Base-by-base conservation (phyloP, 2,888 invertebrate genomes). In the Ditylenchus weischeri region DNA sequence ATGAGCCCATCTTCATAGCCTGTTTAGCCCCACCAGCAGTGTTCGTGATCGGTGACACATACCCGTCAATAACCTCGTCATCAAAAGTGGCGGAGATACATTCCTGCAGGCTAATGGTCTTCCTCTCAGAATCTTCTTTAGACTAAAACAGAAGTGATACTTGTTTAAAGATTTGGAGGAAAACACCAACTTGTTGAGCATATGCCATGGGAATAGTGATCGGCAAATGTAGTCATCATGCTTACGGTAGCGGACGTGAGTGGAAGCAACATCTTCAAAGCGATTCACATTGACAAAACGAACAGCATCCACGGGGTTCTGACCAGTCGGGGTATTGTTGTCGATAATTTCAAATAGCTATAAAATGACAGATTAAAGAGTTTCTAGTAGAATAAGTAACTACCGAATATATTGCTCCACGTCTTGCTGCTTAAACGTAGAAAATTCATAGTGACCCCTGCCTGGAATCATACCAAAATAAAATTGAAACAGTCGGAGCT, bases 401-500 rank as follows among this genome's bases (percentile, higher is more conserved):
- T 94, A 92, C 72, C 94, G 87, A 75, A 93, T 90, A 85, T 91
- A 99, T 86, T 99, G 96, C 83, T 93, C 93, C 38, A 93, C 95
- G 85, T 99, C 98, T 86, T 99, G 98, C 83, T 99, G 98, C 70
- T 90, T 87, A 83, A 91, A 92, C 0, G 92, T 90, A 51, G 90
- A 89, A 85, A 99, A 99, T 84, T 93, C 94, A 0, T 90, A 88
- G 85, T 98, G 94, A 65, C 90, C 91, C 78, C 88, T 88, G 11
- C 43, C 43, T 43, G 8, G 1, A 43, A 15, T 1, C 11, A 43
- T 43, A 43, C 5, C 29, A 29, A 5, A 2, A 43, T 13, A 8
- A 43, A 13, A 43, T 43, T 13, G 43, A 3, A 43, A 43, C 15
- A 15, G n/a, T n/a, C n/a, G n/a, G 43, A 43, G 43, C 15, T 43